Evolutionary conservation across 2,888 invertebrate species (phyloP), one percentile per base, ranked within the genome.

Genomic region (Xestia c-nigrum): DNA sequence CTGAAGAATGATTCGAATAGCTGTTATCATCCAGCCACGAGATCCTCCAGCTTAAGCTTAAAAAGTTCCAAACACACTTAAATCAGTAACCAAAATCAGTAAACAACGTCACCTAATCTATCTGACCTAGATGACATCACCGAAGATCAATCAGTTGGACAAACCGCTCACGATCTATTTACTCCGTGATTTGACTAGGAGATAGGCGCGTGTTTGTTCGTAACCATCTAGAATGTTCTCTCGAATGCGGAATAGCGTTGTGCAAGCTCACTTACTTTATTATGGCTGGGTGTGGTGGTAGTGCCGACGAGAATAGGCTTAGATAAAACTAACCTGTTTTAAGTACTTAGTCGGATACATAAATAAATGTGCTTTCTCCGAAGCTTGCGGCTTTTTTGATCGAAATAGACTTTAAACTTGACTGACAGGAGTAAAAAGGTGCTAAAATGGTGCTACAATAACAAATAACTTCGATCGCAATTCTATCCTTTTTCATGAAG

Each of bases 171-270:
- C 88, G 87, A 81, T 85, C 74, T 85, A 64, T 74, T 85, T 80
- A 75, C 72, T 52, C 59, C 85, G 86, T 87, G 89, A 81, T 88
- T 74, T 72, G 89, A 85, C 76, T 85, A 38, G 16, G 19, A 74
- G 82, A 86, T 81, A 82, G 88, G 76, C 87, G 52, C 31, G 40
- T 79, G 75, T 69, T 81, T 80, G 72, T 84, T 87, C 79, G 78
- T 84, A 80, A 88, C 78, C 47, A 73, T 79, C 84, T 70, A 85
- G 83, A 87, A 72, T 78, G 81, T 85, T 85, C 87, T 79, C 81
- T 81, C 83, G 78, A 87, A 89, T 76, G 69, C 88, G 84, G 86
- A 84, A 87, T 78, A 85, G 46, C 6, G 83, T 87, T 89, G 88
- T 85, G 89, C 78, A 89, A 89, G 82, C 71, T 79, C 76, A 80